Conservation (phyloP, 2,113 vertebrate genomes). For the Rhinolophus sinicus region DNA sequence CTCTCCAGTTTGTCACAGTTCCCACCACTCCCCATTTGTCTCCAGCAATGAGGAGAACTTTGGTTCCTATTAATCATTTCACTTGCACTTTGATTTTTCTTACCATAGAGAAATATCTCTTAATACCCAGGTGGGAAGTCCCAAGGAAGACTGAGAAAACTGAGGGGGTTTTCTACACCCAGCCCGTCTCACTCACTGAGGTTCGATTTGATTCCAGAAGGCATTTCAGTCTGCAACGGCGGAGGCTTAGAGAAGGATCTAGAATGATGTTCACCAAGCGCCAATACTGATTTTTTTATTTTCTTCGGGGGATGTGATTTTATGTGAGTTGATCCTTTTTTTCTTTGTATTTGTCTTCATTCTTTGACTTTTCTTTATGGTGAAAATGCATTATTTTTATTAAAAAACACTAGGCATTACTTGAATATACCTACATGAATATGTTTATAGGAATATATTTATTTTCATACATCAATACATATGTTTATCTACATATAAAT, state of each 20-base stretch:
- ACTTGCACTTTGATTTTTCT: not conserved
- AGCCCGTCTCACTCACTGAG: not conserved
- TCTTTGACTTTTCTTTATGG: not conserved
- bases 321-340: not conserved
- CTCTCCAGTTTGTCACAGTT: not conserved
- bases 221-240: not conserved
- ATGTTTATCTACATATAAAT: not conserved
- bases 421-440: not conserved
- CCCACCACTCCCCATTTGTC: not conserved
- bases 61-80: not conserved
- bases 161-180: not conserved
- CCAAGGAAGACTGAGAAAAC: not conserved
- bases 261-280: not conserved
- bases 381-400: slow-evolving; percentile 20
- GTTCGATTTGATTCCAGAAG: not conserved
- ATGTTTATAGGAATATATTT: not conserved
- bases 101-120: not conserved
- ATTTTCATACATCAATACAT: not conserved
- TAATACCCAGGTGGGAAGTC: not conserved
- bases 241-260: not conserved
- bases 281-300: not conserved
- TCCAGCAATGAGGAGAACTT: not conserved
- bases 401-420: not conserved
- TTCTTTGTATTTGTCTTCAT: not conserved
- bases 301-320: not conserved